A percentile compares a stretch with the other conserved stretches of the same genome.
Conservation (phyloP, 2,888 invertebrate genomes). For the Salpingus planirostris region DNA sequence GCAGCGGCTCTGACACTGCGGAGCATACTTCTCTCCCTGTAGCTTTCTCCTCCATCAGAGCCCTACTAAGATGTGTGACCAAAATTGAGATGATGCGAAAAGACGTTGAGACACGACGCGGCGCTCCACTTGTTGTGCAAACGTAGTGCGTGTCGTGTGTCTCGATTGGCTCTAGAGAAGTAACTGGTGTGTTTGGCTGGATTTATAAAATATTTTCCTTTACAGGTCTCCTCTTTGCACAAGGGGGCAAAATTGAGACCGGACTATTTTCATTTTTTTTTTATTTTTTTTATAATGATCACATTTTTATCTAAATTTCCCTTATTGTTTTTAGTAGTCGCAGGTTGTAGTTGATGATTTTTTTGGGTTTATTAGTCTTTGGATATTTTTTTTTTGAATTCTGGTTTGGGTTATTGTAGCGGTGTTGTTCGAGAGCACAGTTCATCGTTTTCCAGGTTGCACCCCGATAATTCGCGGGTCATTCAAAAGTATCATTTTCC, state of each 20-base stretch:
- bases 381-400: neutral
- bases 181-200: slow-evolving; percentile 30
- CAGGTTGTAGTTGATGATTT: neutral
- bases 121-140: too few species aligned
- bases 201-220: slow-evolving; percentile 44
- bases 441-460: neutral
- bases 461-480: neutral
- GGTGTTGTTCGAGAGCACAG: neutral
- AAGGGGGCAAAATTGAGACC: slow-evolving; percentile 62
- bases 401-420: neutral
- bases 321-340: slow-evolving; percentile 5
- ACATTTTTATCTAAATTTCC: slow-evolving; percentile 6
- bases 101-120: slow-evolving; percentile 16
- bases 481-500: too few species aligned
- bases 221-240: slow-evolving; percentile 88
- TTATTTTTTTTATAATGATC: slow-evolving; percentile 18
- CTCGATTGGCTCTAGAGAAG: slow-evolving; percentile 24
- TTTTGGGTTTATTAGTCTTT: too few species aligned
- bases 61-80: slow-evolving; percentile 26
- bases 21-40: slow-evolving; percentile 36
- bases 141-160: too few species aligned
- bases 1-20: slow-evolving; percentile 42
- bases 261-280: slow-evolving; percentile 24
- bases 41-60: slow-evolving; percentile 29
- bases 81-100: slow-evolving; percentile 13